phyloP scores from a whole-genome alignment of 2,888 invertebrate species.

The Eledone cirrhosa region DNA sequence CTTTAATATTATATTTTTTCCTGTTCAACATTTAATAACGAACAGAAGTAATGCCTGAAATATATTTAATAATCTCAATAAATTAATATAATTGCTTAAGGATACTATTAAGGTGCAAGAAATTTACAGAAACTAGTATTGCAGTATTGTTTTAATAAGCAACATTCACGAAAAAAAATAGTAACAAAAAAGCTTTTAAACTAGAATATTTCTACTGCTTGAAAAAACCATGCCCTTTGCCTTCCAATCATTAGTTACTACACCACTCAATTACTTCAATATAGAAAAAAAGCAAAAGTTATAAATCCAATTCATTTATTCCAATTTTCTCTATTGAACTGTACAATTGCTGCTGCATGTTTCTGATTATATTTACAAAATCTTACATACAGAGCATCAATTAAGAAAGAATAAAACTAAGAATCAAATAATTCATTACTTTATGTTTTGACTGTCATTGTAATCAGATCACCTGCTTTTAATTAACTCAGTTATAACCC shows the following conservation, averaged over 20 bases:
- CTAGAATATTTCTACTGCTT: neutral
- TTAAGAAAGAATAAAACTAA: slow-evolving; percentile 25
- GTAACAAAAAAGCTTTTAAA: neutral
- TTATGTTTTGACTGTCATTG: slow-evolving; percentile 22
- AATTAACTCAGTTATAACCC: slow-evolving; percentile 25
- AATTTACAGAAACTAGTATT: neutral
- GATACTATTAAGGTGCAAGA: too few species aligned
- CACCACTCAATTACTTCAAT: slow-evolving; percentile 27
- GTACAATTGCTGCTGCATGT: slow-evolving; percentile 25
- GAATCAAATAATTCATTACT: neutral
- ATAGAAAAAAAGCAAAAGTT: slow-evolving; percentile 23
- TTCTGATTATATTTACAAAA: slow-evolving; percentile 8
- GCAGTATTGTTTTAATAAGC: slow-evolving; percentile 3
- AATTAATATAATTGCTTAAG: too few species aligned
- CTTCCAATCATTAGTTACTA: slow-evolving; percentile 26
- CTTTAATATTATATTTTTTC: too few species aligned
- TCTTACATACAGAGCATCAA: slow-evolving; percentile 22
- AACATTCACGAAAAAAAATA: slow-evolving; percentile 12
- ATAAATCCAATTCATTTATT: slow-evolving; percentile 30
- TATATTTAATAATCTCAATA: too few species aligned
- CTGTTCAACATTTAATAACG: too few species aligned
- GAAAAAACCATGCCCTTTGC: slow-evolving; percentile 25
- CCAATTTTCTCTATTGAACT: slow-evolving; percentile 25
- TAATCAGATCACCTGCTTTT: slow-evolving; percentile 26
- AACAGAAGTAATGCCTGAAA: too few species aligned